Evolutionary conservation across 2,888 invertebrate species (phyloP).

Genomic region (Bhutanitis thaidina): DNA sequence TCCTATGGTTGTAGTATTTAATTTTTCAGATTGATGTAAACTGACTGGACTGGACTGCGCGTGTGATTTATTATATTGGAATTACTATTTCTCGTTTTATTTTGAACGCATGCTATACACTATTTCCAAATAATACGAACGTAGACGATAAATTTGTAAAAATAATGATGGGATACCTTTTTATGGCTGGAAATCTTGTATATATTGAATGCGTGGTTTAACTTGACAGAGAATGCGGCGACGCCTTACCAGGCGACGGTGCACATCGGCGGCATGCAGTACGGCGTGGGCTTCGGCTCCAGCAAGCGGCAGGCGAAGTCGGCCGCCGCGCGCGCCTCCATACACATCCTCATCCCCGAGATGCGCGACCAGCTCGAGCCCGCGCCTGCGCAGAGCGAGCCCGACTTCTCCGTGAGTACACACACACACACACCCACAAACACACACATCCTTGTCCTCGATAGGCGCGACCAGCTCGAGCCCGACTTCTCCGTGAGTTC

Average conservation of each 20-base stretch:
- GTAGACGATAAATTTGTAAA: no score
- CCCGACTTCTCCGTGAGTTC: conserved; percentile 52
- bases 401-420: conserved; percentile 50
- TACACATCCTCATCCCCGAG: conserved; percentile 95
- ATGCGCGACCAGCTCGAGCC: conserved; percentile 87
- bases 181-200: no score
- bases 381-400: conserved; percentile 29
- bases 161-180: no score
- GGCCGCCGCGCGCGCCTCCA: conserved; percentile 93
- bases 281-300: conserved; percentile 95
- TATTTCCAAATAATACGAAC: no score
- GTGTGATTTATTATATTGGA: no score
- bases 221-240: conserved; percentile 88
- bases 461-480: conserved; percentile 89
- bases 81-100: no score
- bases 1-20: no score
- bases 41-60: no score
- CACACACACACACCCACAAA: not conserved
- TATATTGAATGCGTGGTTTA: not conserved
- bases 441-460: conserved; percentile 94
- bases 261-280: conserved; percentile 93
- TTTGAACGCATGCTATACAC: no score
- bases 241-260: conserved; percentile 97
- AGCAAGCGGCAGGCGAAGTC: conserved; percentile 98
- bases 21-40: no score